Evolutionary conservation across 2,888 invertebrate species (phyloP).

Genomic region (Crematogaster levior): DNA sequence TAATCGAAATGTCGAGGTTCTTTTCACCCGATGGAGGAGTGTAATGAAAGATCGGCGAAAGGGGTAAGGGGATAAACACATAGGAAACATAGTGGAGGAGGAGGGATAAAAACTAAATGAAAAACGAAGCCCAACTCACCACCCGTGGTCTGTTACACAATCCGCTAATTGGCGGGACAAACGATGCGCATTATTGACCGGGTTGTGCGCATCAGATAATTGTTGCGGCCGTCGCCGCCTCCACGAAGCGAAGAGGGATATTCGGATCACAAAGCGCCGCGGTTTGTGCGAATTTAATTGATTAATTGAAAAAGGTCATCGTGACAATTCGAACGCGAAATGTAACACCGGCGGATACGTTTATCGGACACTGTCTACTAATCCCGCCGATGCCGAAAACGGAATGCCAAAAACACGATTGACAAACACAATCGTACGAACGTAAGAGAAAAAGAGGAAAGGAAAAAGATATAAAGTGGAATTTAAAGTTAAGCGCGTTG

Average conservation of each 20-base stretch:
- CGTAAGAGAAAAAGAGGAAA: neutral
- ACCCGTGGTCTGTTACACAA: slow-evolving; percentile 27
- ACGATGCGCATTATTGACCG: slow-evolving; percentile 34
- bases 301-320: slow-evolving; percentile 47
- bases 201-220: slow-evolving; percentile 15
- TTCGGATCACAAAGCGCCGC: slow-evolving; percentile 24
- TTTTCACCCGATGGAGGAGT: neutral
- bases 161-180: slow-evolving; percentile 43
- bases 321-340: slow-evolving; percentile 3
- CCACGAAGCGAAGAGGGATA: neutral
- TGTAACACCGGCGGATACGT: neutral
- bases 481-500: neutral
- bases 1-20: neutral
- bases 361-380: neutral
- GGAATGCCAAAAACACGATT: neutral
- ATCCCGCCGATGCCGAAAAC: neutral
- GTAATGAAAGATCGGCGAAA: neutral
- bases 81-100: too few relatives aligned
- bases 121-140: slow-evolving; percentile 36
- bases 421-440: neutral
- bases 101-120: neutral
- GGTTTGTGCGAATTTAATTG: slow-evolving; percentile 33
- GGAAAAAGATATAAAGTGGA: neutral
- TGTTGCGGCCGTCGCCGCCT: slow-evolving; percentile 1
- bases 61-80: neutral